These are phyloP conservation scores for Ochlodes sylvanus DNA, from an alignment of 2,888 invertebrate genomes.

Conservation along the genomic window DNA sequence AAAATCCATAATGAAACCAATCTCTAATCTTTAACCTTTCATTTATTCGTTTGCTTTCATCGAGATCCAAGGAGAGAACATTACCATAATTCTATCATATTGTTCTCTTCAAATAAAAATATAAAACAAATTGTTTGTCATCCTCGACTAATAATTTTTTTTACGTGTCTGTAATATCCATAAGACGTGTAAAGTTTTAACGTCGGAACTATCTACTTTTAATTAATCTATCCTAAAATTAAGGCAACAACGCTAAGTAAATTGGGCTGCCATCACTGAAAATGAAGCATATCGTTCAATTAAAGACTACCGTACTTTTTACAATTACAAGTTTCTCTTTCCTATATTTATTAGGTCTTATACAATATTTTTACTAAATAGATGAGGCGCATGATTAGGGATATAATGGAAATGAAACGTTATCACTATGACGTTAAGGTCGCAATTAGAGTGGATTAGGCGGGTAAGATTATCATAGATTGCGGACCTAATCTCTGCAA, in stretches of 20 bases:
- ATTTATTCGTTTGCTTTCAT: too few species aligned
- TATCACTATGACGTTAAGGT: conserved; percentile 64
- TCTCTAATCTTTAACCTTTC: too few species aligned
- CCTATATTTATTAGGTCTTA: conserved; percentile 82
- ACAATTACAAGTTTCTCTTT: conserved; percentile 80
- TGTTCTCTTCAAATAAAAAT: too few species aligned
- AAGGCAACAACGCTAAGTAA: conserved; percentile 56
- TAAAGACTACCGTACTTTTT: conserved; percentile 81
- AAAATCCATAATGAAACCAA: too few species aligned
- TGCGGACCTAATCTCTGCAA: conserved; percentile 59
- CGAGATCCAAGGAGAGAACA: too few species aligned
- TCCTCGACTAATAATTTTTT: too few species aligned
- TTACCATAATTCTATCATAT: too few species aligned
- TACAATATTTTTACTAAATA: conserved; percentile 77
- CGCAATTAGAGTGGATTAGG: conserved; percentile 62
- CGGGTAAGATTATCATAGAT: conserved; percentile 61
- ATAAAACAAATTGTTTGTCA: too few species aligned
- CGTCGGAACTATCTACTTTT: conserved; percentile 23
- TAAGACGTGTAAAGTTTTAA: conserved; percentile 14
- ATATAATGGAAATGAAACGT: conserved; percentile 53
- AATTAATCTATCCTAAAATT: conserved; percentile 46
- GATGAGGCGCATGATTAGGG: conserved; percentile 60
- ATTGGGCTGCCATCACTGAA: conserved; percentile 78
- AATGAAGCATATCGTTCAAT: conserved; percentile 84
- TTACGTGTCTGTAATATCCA: conserved; percentile 20